Percentiles rank a stretch among this genome's conserved stretches.
These are phyloP conservation scores for Macheiramphus alcinus DNA, from an alignment of 2,113 vertebrate genomes.

Conservation along the genomic window DNA sequence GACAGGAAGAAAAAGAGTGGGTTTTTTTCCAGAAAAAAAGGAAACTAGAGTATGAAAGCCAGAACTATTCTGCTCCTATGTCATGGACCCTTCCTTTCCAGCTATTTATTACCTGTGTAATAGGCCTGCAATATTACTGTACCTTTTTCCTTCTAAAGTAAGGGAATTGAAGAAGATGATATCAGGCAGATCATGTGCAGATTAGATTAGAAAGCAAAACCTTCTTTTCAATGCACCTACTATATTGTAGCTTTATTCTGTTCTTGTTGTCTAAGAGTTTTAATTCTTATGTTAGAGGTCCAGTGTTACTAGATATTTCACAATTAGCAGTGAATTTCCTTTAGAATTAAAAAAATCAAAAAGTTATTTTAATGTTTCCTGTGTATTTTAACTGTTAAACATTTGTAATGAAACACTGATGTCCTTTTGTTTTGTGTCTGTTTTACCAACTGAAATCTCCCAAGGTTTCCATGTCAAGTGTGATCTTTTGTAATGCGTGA, in stretches of 20 bases:
- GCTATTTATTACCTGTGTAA: neutral
- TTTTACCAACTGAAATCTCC: neutral
- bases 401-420: neutral
- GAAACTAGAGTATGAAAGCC: neutral
- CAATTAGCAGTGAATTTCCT: neutral
- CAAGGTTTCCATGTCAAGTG: neutral
- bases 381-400: neutral
- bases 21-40: neutral
- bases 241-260: neutral
- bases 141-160: neutral
- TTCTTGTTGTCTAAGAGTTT: neutral
- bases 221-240: neutral
- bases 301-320: neutral
- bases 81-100: neutral
- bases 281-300: rapidly evolving
- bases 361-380: neutral
- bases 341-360: neutral
- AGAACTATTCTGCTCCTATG: neutral
- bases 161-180: neutral
- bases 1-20: neutral
- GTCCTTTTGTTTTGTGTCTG: neutral
- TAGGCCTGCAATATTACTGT: neutral
- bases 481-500: neutral
- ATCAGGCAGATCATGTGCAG: neutral
- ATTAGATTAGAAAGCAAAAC: neutral